Percentiles rank a stretch among this genome's conserved stretches.
Evolutionary conservation across 92 coral and sea anemone genomes (phyloP).

Genomic region (Pocillopora grandis): DNA sequence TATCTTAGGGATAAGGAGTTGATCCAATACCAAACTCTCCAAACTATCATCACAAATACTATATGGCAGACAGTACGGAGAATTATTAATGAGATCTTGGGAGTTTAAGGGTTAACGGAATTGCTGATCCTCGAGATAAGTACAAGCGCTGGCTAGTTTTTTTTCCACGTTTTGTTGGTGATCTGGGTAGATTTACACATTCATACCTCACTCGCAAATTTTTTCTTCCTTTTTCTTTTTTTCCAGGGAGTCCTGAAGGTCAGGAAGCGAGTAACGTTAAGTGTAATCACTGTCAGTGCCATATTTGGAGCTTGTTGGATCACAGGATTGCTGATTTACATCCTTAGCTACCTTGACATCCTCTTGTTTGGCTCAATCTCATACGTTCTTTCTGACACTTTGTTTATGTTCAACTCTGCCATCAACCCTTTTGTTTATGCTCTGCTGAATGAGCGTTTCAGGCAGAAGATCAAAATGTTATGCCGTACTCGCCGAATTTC

Average conservation of each 20-base stretch:
- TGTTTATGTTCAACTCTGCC: constrained; percentile 19
- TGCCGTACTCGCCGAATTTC: too few relatives aligned
- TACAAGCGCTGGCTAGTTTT: too few relatives aligned
- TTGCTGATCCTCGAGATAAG: too few relatives aligned
- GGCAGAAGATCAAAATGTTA: not conserved
- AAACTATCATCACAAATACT: too few relatives aligned
- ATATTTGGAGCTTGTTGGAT: constrained; percentile 8
- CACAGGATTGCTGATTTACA: not conserved
- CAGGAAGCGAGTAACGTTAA: constrained; percentile 26
- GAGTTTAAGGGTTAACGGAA: too few relatives aligned
- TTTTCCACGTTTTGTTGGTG: too few relatives aligned
- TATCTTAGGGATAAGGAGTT: too few relatives aligned
- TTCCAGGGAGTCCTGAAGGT: constrained; percentile 10
- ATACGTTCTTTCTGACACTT: not conserved
- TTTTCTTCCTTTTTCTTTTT: not conserved
- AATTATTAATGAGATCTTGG: too few relatives aligned
- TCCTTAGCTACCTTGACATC: not conserved
- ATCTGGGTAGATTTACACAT: too few relatives aligned
- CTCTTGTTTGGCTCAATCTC: not conserved
- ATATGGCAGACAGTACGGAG: too few relatives aligned
- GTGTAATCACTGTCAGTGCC: constrained; percentile 4
- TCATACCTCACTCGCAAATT: too few relatives aligned
- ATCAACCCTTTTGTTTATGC: constrained; percentile 22
- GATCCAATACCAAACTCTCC: too few relatives aligned
- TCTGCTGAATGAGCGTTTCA: constrained; percentile 14